Conservation (phyloP, 2,113 vertebrate species). For the Tenebrosternarchus preto region DNA sequence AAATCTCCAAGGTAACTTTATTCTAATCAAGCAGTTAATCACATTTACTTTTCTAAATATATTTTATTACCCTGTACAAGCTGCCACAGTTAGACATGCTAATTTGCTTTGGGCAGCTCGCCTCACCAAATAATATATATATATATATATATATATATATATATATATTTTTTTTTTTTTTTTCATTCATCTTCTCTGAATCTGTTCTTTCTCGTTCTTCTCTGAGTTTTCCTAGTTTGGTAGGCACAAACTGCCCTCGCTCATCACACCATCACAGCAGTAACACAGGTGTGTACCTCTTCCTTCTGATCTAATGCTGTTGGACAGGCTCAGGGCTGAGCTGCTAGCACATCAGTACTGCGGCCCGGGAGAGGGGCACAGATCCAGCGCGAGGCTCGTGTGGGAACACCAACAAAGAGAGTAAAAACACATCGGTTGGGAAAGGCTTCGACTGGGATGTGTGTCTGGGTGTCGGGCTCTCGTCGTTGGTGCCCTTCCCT, state of each 20-base stretch:
- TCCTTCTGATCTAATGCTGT: no score
- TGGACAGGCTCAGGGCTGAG: neutral
- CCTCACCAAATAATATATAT: neutral
- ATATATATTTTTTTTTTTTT: no score
- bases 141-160: neutral
- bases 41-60: neutral
- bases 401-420: no score
- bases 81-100: neutral
- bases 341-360: no score
- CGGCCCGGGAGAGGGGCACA: no score
- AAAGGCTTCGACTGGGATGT: no score
- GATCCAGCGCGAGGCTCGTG: no score
- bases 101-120: neutral
- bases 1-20: neutral
- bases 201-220: no score
- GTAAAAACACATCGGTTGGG: no score
- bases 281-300: neutral
- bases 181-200: no score
- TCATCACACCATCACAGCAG: neutral
- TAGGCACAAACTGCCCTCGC: neutral
- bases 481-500: no score
- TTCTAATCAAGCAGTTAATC: slow-evolving; percentile 22
- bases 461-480: no score
- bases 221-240: neutral
- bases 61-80: neutral